phyloP scores from a whole-genome alignment of 2,113 vertebrate species.

The Corynorhinus townsendii region DNA sequence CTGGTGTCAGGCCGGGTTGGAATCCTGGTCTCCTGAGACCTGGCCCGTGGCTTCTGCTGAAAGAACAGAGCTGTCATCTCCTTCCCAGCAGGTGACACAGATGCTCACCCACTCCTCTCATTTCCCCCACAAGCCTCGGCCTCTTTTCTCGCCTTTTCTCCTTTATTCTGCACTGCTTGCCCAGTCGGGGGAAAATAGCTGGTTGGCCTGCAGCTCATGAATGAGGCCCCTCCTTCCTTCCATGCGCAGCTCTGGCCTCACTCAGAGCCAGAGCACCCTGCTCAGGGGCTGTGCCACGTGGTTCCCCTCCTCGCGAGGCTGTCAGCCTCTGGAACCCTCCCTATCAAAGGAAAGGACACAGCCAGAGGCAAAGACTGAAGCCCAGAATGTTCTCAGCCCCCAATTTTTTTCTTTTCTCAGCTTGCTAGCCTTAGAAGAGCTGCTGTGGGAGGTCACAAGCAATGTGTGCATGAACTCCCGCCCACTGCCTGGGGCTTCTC shows the following conservation, averaged over 20 bases:
- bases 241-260: neutral
- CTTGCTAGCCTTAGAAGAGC: neutral
- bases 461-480: neutral
- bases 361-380: neutral
- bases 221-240: too few species aligned
- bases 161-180: neutral
- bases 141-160: neutral
- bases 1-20: neutral
- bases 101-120: neutral
- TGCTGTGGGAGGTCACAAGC: neutral
- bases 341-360: neutral
- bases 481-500: neutral
- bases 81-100: neutral
- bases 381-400: neutral
- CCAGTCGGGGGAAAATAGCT: neutral
- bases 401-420: neutral
- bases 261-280: neutral
- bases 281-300: neutral
- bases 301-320: neutral
- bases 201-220: neutral
- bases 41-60: neutral
- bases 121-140: rapidly evolving
- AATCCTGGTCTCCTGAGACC: neutral
- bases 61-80: neutral
- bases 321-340: neutral